A percentile compares a stretch with the other conserved stretches of the same genome.
These are phyloP conservation scores for Recurvirostra avosetta DNA, from an alignment of 2,113 vertebrate genomes.

Conservation along the genomic window DNA sequence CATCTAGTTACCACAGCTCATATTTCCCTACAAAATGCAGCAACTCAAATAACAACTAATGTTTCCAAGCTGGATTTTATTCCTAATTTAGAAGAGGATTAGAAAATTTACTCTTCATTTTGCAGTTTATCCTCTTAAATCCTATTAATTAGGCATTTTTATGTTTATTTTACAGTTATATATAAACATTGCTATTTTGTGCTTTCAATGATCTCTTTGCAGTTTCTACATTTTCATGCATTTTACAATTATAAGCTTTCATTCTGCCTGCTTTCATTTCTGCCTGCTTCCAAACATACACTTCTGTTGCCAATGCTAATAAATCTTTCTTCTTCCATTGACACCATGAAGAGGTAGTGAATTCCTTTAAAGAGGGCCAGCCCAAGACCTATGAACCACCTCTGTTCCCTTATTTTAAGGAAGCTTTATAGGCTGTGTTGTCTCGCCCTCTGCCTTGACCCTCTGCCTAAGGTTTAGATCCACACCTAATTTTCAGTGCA, in stretches of 20 bases:
- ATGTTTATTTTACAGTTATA: background rate
- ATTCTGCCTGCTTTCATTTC: background rate
- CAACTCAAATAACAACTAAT: background rate
- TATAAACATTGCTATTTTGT: background rate
- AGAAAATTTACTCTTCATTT: background rate
- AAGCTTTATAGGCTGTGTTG: background rate
- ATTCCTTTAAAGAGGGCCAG: background rate
- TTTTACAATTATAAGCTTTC: background rate
- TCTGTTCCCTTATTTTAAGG: background rate
- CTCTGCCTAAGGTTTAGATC: background rate
- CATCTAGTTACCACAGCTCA: background rate
- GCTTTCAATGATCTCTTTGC: background rate
- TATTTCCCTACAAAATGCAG: background rate
- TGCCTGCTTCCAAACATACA: background rate
- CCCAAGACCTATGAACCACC: background rate
- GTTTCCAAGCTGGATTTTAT: background rate
- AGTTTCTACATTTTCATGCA: background rate
- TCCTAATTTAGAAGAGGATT: background rate
- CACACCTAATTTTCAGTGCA: background rate
- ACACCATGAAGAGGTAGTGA: fast-evolving
- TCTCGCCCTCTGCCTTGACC: background rate
- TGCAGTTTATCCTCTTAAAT: background rate
- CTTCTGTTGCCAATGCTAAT: background rate
- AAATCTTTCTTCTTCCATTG: background rate
- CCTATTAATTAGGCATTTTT: background rate